phyloP scores from a whole-genome alignment of 2,113 vertebrate genomes.

The Centrocercus urophasianus region DNA sequence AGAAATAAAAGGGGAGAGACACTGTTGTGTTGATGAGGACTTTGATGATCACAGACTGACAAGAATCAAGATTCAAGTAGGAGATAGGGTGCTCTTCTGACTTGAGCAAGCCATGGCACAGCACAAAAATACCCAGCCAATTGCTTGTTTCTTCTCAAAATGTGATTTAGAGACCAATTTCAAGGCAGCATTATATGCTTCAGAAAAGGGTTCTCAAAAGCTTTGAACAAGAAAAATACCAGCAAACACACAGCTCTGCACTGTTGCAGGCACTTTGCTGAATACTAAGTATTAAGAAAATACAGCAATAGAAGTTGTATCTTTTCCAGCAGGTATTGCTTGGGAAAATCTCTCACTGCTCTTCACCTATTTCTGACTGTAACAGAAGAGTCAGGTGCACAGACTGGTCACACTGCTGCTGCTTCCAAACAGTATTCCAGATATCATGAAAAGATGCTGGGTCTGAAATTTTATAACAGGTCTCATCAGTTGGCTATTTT shows the following conservation, averaged over 20 bases:
- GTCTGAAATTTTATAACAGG: not conserved
- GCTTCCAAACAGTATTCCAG: not conserved
- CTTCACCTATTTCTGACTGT: not conserved
- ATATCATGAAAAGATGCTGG: not conserved
- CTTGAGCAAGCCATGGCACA: not conserved
- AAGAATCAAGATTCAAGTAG: not conserved
- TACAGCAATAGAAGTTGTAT: not conserved
- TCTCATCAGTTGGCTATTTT: not conserved
- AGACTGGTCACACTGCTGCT: not conserved
- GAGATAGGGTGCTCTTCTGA: not conserved
- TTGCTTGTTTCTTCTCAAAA: slow-evolving; percentile 42
- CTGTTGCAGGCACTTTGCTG: slow-evolving; percentile 38
- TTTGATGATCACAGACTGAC: not conserved
- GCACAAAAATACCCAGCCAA: slow-evolving; percentile 35
- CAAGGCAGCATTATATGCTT: slow-evolving; percentile 58
- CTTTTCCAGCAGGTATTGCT: not conserved
- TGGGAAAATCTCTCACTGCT: not conserved
- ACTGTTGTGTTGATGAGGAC: not conserved
- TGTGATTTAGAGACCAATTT: slow-evolving; percentile 43
- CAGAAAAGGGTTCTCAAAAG: slow-evolving; percentile 56
- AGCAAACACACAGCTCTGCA: slow-evolving; percentile 35
- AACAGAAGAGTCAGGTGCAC: not conserved
- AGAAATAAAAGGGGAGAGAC: fast-evolving
- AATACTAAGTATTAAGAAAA: slow-evolving; percentile 55
- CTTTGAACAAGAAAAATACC: slow-evolving; percentile 54